phyloP scores from a whole-genome alignment of 2,113 vertebrate genomes.

The Athene noctua region DNA sequence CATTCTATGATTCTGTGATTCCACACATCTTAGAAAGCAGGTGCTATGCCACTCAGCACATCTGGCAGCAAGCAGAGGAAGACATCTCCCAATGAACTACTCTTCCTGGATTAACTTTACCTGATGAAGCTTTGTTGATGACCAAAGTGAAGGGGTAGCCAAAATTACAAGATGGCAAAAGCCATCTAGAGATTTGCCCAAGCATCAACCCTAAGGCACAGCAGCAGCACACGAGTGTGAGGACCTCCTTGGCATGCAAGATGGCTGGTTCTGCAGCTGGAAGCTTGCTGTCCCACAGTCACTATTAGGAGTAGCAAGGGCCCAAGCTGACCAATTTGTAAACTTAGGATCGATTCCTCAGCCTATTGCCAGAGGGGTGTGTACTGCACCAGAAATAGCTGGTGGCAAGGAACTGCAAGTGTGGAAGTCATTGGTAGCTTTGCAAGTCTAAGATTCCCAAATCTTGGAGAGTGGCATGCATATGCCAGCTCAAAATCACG shows the following conservation, averaged over 20 bases:
- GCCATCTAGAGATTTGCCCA: background rate
- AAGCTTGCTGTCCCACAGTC: background rate
- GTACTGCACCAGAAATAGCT: background rate
- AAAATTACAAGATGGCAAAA: background rate
- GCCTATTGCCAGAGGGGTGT: background rate
- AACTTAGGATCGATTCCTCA: background rate
- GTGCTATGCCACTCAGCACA: background rate
- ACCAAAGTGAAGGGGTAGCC: background rate
- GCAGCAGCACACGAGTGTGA: background rate
- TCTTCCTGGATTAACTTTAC: background rate
- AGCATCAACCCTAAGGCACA: background rate
- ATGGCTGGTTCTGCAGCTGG: background rate
- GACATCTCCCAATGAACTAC: background rate
- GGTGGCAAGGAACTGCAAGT: background rate
- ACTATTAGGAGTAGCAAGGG: background rate
- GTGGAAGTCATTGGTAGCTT: background rate
- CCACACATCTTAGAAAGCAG: background rate
- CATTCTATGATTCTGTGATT: too few species aligned
- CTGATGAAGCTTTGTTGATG: background rate
- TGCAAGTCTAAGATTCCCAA: background rate
- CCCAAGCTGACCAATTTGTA: background rate
- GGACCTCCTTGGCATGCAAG: background rate
- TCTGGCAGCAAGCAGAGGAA: background rate
- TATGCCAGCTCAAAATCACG: background rate
- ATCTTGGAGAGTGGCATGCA: background rate